Evolutionary conservation across 2,797 vertebrate species (phyloP).

Genomic region (Antennarius maculatus): DNA sequence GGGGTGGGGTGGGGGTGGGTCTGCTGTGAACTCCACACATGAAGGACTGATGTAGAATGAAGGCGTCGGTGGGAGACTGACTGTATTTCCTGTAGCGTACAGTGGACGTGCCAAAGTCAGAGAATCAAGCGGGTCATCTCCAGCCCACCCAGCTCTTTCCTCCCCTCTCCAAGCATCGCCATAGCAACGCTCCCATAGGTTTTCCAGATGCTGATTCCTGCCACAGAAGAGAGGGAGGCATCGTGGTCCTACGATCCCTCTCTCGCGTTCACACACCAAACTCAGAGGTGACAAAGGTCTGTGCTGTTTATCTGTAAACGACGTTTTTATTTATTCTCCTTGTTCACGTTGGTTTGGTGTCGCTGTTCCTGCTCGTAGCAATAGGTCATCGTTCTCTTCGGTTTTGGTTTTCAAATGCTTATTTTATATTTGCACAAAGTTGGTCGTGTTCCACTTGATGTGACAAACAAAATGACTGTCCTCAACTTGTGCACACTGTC

Average conservation of each 20-base stretch:
- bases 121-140: conserved; percentile 38
- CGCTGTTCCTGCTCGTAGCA: conserved; percentile 45
- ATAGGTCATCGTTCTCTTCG: conserved; percentile 21
- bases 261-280: conserved; percentile 42
- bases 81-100: conserved; percentile 16
- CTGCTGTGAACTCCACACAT: not conserved
- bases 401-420: conserved; percentile 29
- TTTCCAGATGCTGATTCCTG: conserved; percentile 71
- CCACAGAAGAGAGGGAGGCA: conserved; percentile 50
- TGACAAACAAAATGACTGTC: conserved; percentile 37
- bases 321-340: conserved; percentile 63
- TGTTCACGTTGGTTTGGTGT: conserved; percentile 65
- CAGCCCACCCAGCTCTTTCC: conserved; percentile 29
- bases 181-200: conserved; percentile 53
- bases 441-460: conserved; percentile 39
- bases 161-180: conserved; percentile 33
- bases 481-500: conserved; percentile 47
- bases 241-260: conserved; percentile 14
- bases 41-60: not conserved
- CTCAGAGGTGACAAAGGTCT: conserved; percentile 57
- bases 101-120: conserved; percentile 77
- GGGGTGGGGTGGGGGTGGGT: conserved; percentile 19
- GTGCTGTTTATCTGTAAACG: conserved; percentile 48
- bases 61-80: not conserved
- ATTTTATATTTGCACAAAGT: conserved; percentile 41